Percentiles rank a stretch among this genome's conserved stretches.
Evolutionary conservation across 2,113 vertebrate genomes (phyloP).

Genomic region (Pluvialis apricaria): DNA sequence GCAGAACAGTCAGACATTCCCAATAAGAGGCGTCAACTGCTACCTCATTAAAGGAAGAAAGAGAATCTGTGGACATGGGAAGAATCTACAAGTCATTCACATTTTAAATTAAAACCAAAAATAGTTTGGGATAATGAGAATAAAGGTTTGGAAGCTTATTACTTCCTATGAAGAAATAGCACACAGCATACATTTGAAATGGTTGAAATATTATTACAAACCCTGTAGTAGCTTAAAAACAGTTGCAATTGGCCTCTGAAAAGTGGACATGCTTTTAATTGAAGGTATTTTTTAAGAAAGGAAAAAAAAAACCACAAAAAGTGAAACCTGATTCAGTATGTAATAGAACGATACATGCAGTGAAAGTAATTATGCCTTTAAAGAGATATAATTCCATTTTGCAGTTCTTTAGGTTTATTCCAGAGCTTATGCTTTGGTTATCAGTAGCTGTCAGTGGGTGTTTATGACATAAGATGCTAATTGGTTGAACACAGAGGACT

Average conservation of each 20-base stretch:
- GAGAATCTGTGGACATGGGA: background rate
- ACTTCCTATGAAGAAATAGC: background rate
- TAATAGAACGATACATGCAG: background rate
- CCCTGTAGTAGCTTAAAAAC: background rate
- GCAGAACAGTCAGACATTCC: slow-evolving; percentile 16
- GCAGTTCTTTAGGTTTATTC: background rate
- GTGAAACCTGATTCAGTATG: background rate
- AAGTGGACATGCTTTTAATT: background rate
- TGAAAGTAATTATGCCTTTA: background rate
- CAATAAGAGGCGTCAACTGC: slow-evolving; percentile 3
- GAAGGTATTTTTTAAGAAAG: background rate
- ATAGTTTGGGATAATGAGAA: background rate
- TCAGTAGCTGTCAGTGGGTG: background rate
- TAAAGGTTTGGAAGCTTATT: slow-evolving; percentile 3
- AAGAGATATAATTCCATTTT: background rate
- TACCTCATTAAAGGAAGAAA: slow-evolving; percentile 20
- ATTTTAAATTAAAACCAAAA: slow-evolving; percentile 27
- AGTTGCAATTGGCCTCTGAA: background rate
- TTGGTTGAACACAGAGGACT: background rate
- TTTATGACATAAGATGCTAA: background rate
- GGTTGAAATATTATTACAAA: background rate
- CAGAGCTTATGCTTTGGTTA: background rate
- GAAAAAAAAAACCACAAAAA: background rate
- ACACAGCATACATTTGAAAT: background rate
- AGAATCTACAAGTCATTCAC: background rate